Evolutionary conservation across 2,797 vertebrate species (phyloP), one percentile per base, ranked within the genome.

Genomic region (Aeoliscus strigatus): DNA sequence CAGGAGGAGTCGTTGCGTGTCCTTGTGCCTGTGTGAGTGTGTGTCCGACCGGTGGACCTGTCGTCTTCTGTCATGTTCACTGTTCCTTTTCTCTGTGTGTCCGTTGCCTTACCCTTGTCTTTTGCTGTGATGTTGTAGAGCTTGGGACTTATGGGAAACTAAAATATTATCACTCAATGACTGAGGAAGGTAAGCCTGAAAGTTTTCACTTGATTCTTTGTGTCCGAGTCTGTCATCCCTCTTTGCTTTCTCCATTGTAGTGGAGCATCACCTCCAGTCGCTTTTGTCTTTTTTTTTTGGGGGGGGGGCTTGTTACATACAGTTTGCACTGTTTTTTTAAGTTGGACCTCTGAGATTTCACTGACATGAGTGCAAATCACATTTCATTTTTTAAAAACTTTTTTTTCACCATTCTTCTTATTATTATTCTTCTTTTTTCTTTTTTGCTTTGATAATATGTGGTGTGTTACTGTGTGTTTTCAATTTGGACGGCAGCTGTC

Each of bases 151-250:
- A 97, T 94, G 96, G 96, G 91, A 99, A 99, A 88, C 94, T 98
- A 93, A 99, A 97, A 97, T 98, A 96, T 97, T 97, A 99, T 98
- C 94, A 97, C 92, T 93, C 96, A 97, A 98, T 99, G 94, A 98
- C 91, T 83, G 94, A 98, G 91, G 95, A 98, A 99, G 96, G 96
- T 98, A 98, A 98, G 96, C 76, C 62, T 39, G 90, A 96, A 94
- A 86, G 48, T 74, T 83, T 82, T 77, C 74, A 77, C 59, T 81
- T 75, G 60, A 74, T 69, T 70, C 30, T 73, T 67, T 75, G 60
- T 63, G 63, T 73, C 70, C 43, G 55, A 60, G 50, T 60, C 64
- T 67, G 49, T 65, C 75, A 66, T 59, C 54, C 43, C 45, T 60
- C 34, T 62, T 61, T 49, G 21, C 42, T 32, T 62, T 23, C 56